Evolutionary conservation across 2,888 invertebrate species (phyloP).

Genomic region (Hydraecia micacea): DNA sequence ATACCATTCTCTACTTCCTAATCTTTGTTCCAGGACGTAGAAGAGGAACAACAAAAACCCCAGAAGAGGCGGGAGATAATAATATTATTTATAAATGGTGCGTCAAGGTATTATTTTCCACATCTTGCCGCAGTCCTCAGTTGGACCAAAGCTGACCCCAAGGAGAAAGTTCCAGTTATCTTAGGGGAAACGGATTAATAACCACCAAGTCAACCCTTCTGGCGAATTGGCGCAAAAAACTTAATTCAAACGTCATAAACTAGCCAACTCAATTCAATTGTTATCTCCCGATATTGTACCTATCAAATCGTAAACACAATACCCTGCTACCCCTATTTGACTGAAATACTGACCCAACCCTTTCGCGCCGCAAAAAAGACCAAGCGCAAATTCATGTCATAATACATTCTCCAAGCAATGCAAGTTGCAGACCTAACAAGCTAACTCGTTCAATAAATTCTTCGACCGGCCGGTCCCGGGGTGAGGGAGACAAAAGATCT

Average conservation of each 20-base stretch:
- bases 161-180: background rate
- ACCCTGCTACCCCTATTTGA: constrained; percentile 7
- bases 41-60: background rate
- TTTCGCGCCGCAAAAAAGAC: constrained; percentile 26
- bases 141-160: background rate
- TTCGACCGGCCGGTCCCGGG: constrained; percentile 66
- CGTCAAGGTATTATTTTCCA: background rate
- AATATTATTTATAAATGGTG: background rate
- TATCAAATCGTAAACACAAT: background rate
- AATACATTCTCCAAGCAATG: constrained; percentile 57
- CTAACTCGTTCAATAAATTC: constrained; percentile 79
- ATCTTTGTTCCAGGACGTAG: background rate
- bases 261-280: constrained; percentile 29
- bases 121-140: background rate
- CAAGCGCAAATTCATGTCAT: constrained; percentile 37
- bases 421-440: constrained; percentile 64
- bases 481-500: constrained; percentile 67
- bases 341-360: constrained; percentile 38
- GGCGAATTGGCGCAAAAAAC: background rate
- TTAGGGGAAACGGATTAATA: background rate
- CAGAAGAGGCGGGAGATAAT: background rate
- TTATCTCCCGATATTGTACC: background rate
- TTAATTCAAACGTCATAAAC: background rate
- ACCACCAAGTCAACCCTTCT: constrained; percentile 2
- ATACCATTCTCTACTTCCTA: background rate